Evolutionary conservation across 2,797 vertebrate genomes (phyloP).

Genomic region (Tarsius wallacei): DNA sequence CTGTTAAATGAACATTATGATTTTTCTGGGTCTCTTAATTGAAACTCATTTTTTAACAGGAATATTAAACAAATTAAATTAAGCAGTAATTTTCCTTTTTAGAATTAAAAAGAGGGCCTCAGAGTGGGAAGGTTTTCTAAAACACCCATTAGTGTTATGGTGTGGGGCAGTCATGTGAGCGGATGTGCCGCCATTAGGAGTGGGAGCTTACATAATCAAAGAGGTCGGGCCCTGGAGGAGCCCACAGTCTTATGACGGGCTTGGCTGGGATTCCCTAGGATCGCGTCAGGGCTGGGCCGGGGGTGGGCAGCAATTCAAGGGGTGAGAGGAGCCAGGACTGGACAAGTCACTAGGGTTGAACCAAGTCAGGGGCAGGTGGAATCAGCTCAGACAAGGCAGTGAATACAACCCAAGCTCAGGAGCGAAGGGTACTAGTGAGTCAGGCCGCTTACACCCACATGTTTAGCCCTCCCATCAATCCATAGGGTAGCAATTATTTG

Average conservation of each 20-base stretch:
- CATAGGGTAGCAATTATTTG: fast-evolving
- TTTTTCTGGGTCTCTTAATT: constrained; percentile 90
- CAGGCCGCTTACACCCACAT: not conserved
- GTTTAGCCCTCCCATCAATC: too few species aligned
- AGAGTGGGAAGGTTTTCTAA: constrained; percentile 82
- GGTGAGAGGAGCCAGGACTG: not conserved
- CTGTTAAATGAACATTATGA: constrained; percentile 90
- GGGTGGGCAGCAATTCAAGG: not conserved
- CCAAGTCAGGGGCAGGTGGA: not conserved
- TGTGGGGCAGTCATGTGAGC: constrained; percentile 9
- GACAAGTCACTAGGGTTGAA: not conserved
- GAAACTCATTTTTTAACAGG: constrained; percentile 87
- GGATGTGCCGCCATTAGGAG: not conserved
- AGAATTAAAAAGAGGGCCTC: constrained; percentile 29
- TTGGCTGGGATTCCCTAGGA: not conserved
- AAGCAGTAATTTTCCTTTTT: constrained; percentile 89
- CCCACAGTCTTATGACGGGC: not conserved
- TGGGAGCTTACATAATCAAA: fast-evolving
- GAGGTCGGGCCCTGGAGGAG: not conserved
- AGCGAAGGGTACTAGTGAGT: not conserved
- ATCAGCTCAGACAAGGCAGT: not conserved
- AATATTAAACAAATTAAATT: constrained; percentile 92
- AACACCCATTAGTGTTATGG: constrained; percentile 82
- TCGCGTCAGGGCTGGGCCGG: not conserved
- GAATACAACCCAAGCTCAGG: not conserved